phyloP scores from a whole-genome alignment of 1,140 invertebrate species.

The Tetramorium parvispinum region DNA sequence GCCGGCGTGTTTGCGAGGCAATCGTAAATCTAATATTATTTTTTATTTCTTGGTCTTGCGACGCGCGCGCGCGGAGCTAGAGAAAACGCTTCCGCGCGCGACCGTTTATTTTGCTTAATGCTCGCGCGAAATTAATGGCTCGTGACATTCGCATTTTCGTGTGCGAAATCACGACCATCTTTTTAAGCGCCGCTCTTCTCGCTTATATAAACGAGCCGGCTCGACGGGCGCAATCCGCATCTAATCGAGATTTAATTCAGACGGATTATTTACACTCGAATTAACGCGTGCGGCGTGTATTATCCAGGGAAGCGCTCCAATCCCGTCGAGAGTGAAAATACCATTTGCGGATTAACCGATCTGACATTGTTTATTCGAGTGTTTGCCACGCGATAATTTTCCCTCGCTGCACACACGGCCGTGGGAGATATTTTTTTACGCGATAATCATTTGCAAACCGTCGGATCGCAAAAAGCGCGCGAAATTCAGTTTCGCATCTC shows the following conservation, averaged over 20 bases:
- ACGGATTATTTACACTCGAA: conserved; percentile 26
- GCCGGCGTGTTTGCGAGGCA: conserved; percentile 12
- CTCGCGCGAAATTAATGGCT: conserved; percentile 40
- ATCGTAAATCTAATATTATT: conserved; percentile 54
- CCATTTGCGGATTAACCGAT: not conserved
- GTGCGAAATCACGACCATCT: conserved; percentile 17
- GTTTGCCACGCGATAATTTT: conserved; percentile 1
- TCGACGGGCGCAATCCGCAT: not conserved
- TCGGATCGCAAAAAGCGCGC: not conserved
- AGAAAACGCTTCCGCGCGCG: not conserved
- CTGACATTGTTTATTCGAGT: not conserved
- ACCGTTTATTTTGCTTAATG: conserved; percentile 53
- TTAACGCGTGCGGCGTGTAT: conserved; percentile 14
- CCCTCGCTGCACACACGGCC: not conserved
- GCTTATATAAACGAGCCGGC: not conserved
- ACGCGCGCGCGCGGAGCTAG: not conserved
- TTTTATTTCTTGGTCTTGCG: conserved; percentile 6
- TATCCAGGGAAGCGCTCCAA: conserved; percentile 10
- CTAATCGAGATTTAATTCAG: conserved; percentile 43
- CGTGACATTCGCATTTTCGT: conserved; percentile 35
- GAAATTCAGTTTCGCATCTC: not conserved
- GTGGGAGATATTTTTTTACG: not conserved
- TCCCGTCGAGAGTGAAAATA: not conserved
- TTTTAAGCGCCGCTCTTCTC: not conserved
- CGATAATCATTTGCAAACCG: not conserved